Evolutionary conservation across 2,113 vertebrate genomes (phyloP), one percentile per base, ranked within the genome.

Genomic region (Callocephalon fimbriatum): DNA sequence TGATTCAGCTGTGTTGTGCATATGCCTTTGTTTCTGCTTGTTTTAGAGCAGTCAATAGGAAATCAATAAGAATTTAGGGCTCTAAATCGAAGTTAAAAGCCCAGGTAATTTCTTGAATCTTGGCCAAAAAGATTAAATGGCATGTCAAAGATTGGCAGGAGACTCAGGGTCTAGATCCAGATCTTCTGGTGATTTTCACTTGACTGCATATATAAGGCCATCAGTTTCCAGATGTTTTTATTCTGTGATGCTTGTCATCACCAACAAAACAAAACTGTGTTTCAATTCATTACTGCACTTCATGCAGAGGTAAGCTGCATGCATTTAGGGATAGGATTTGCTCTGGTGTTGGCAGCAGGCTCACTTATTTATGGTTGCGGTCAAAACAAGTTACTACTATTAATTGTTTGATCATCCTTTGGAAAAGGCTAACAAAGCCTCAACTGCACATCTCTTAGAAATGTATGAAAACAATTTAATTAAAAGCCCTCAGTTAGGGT

Each of bases 41-140:
- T 62, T 96, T 95, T 95, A 87, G 61, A 80, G 35, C 32, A 91
- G 53, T 88, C 78, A 82, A 80, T 80, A 88, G 63, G 63, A 93
- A 90, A 95, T 93, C 95, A 87, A 95, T 93, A 90, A 38, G 88
- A 96, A 90, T 90, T 96, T 88, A 79, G 20, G 9, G 20, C 59
- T 86, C 88, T 92, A 95, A 92, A 90, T 65, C 90, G 86, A 90
- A 96, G 59, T 53, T 95, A 97, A 96, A 97, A 92, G 40, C 48
- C 72, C 82, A 83, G 58, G 88, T 80, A 95, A 96, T 83, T 93
- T 95, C 63, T 88, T 95, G 95, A 95, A 50, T 80, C 45, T 76
- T 77, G 42, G 59, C 75, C 92, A 93, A 58, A 90, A 95, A 90
- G 42, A 58, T 88, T 90, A 92, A 96, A 92, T 61, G 75, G 29